Evolutionary conservation across 2,888 invertebrate genomes (phyloP).

Genomic region (Griposia aprilina): DNA sequence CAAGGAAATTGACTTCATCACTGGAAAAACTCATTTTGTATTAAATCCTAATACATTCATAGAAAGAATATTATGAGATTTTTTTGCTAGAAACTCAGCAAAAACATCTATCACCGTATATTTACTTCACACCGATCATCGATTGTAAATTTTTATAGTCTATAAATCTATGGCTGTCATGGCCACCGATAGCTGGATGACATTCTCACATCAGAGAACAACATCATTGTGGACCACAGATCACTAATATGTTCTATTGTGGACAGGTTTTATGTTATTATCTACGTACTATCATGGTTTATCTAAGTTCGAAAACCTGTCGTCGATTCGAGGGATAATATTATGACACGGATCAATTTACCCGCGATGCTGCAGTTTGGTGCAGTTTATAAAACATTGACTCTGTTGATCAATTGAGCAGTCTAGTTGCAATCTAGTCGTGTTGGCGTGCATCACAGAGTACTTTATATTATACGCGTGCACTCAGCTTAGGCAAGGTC

Average conservation of each 20-base stretch:
- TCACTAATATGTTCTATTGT: no score
- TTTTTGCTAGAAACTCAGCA: conserved; percentile 29
- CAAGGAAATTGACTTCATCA: conserved; percentile 99
- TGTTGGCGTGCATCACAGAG: no score
- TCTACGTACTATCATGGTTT: no score
- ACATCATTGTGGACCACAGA: neutral
- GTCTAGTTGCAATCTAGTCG: neutral
- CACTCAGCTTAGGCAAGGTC: neutral
- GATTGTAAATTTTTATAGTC: conserved; percentile 20
- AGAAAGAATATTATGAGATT: conserved; percentile 10
- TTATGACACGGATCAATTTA: no score
- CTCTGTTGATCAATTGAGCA: neutral
- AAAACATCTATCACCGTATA: conserved; percentile 49
- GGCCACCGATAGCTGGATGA: neutral
- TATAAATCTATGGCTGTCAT: conserved; percentile 15
- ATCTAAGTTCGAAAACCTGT: no score
- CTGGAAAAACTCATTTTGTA: conserved; percentile 98
- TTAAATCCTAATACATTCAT: conserved; percentile 48
- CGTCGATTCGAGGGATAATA: no score
- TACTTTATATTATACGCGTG: no score
- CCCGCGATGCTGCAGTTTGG: neutral
- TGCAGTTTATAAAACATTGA: neutral
- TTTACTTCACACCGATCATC: conserved; percentile 56
- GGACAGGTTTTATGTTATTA: neutral
- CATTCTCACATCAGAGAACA: neutral